Conservation (phyloP, 1,140 invertebrate species). For the Brachionus rotundiformis region DNA sequence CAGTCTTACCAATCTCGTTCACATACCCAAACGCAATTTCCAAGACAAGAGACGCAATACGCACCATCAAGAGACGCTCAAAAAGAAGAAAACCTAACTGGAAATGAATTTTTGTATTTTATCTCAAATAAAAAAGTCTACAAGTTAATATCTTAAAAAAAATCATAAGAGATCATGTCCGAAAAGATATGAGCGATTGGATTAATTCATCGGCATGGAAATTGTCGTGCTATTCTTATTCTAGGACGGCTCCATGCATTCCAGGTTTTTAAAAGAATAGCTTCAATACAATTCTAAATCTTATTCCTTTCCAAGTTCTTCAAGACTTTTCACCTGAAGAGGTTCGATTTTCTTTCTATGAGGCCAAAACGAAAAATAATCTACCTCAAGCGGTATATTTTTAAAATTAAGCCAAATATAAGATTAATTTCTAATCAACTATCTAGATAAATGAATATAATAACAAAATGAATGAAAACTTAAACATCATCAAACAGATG, state of each 20-base stretch:
- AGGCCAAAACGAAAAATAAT: slow-evolving; percentile 42
- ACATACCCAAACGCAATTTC: neutral
- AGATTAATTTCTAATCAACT: neutral
- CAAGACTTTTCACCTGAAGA: slow-evolving; percentile 24
- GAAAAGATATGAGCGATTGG: neutral
- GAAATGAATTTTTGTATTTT: neutral
- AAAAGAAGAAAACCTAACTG: neutral
- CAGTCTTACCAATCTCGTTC: neutral
- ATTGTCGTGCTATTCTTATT: slow-evolving; percentile 26
- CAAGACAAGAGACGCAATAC: neutral
- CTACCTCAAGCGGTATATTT: neutral
- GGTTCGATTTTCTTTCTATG: slow-evolving; percentile 28
- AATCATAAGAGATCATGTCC: neutral
- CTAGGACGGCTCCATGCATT: slow-evolving; percentile 1
- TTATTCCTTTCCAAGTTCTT: neutral
- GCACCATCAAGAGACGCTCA: neutral
- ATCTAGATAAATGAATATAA: slow-evolving; percentile 15
- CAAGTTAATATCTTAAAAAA: neutral
- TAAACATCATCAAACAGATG: slow-evolving; percentile 34
- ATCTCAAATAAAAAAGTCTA: neutral
- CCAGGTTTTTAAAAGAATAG: neutral
- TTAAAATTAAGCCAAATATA: neutral
- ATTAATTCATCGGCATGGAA: slow-evolving; percentile 38
- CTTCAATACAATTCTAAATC: neutral
- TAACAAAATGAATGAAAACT: neutral